phyloP scores from a whole-genome alignment of 2,113 vertebrate species.

The Emydura subglobosa region DNA sequence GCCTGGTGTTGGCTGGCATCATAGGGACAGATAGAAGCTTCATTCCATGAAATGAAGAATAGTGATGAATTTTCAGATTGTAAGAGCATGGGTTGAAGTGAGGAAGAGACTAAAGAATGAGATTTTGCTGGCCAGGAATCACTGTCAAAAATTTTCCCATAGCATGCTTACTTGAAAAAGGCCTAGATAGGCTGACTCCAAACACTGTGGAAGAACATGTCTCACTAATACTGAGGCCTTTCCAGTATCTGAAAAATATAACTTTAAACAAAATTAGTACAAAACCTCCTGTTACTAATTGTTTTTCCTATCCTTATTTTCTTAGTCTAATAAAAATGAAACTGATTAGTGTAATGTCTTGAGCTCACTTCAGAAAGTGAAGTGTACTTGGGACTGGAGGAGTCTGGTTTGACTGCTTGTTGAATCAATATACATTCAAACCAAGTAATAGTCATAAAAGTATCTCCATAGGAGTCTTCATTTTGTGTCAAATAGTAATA shows the following conservation, averaged over 20 bases:
- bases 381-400: neutral
- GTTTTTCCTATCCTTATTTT: neutral
- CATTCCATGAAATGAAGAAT: neutral
- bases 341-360: neutral
- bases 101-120: neutral
- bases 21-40: neutral
- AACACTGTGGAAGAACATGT: neutral
- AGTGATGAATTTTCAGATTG: neutral
- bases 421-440: neutral
- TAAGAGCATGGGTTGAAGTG: neutral
- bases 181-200: neutral
- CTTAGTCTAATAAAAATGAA: neutral
- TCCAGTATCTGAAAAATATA: neutral
- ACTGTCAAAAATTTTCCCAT: neutral
- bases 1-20: neutral
- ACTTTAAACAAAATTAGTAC: neutral
- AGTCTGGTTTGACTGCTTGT: neutral
- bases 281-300: neutral
- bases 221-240: neutral
- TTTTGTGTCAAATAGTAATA: neutral
- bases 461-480: neutral
- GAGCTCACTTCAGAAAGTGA: neutral
- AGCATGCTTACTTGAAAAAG: neutral
- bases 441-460: neutral
- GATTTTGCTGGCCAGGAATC: neutral